These are phyloP conservation scores for Sphaeridia pumilis DNA, from an alignment of 2,888 invertebrate genomes.

Conservation along the genomic window DNA sequence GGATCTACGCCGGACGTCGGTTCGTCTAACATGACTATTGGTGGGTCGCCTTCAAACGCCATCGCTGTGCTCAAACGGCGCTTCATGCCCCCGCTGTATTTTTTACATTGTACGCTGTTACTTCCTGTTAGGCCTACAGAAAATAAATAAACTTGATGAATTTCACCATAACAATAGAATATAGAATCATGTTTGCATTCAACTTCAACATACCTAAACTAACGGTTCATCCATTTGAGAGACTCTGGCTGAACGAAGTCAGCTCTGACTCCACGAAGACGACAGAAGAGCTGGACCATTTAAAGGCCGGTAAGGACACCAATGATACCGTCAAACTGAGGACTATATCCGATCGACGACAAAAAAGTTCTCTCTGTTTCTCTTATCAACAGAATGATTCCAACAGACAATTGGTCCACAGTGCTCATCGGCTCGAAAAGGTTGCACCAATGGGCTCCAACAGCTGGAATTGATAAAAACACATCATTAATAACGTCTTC, in stretches of 20 bases:
- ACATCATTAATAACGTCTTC: slow-evolving; percentile 35
- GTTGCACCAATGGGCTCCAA: slow-evolving; percentile 39
- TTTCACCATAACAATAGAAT: neutral
- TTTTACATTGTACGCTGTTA: slow-evolving; percentile 26
- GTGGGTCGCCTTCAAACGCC: slow-evolving; percentile 57
- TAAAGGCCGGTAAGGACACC: slow-evolving; percentile 62
- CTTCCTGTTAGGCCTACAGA: slow-evolving; percentile 23
- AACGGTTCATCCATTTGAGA: slow-evolving; percentile 24
- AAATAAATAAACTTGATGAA: neutral
- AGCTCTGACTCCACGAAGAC: slow-evolving; percentile 55
- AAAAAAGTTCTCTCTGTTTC: slow-evolving; percentile 25
- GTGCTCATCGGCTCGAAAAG: slow-evolving; percentile 37
- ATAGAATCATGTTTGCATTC: neutral
- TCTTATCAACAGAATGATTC: slow-evolving; percentile 39
- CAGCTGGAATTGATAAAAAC: slow-evolving; percentile 37
- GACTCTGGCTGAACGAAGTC: slow-evolving; percentile 20
- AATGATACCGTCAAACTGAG: slow-evolving; percentile 74
- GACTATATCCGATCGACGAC: slow-evolving; percentile 44
- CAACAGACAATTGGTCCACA: slow-evolving; percentile 38
- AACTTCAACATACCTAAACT: slow-evolving; percentile 20
- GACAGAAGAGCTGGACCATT: slow-evolving; percentile 58
- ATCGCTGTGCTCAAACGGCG: slow-evolving; percentile 65
- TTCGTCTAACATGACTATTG: slow-evolving; percentile 60
- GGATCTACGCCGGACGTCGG: slow-evolving; percentile 63
- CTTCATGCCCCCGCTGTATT: slow-evolving; percentile 65